Base-by-base conservation (phyloP, 2,113 vertebrate genomes). In the Calypte anna region DNA sequence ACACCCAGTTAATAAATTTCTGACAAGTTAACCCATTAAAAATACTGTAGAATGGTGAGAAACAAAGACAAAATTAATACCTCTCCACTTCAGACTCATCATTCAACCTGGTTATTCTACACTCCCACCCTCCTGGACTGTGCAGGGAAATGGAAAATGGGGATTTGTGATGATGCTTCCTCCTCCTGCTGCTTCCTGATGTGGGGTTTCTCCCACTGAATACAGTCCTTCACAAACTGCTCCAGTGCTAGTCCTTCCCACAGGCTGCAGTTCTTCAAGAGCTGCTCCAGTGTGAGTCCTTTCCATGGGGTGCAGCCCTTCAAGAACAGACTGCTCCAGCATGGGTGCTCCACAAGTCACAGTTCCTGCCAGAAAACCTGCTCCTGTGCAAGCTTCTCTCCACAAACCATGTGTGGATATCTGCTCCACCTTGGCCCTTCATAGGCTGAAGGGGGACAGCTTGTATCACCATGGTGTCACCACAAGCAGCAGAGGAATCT, bases 171-270 rank as follows among this genome's bases (percentile, higher is more conserved):
- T 0, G 0, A 31, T 82, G 16, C 36, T 75, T 68, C 19, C 28
- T 66, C 25, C 36, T 33, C 36, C 24, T 25, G 36, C 30, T 80
- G 36, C 8, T 67, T 14, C 17, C 36, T 43, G 53, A 19, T 3
- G 0, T 4, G 10, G 20, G 10, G 14, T 61, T 14, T 28, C 24
- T 74, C 17, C 31, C 40, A 18, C 0, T 2, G 33, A 6, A 11
- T 28, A 25, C 46, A 74, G 40, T 46, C 12, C 24, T 70, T 62
- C 51, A 75, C 1, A 3, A 75, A 12, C 51, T 44, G 4, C 43
- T 57, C 53, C 33, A 58, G 7, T 0, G 0, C 21, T 33, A 1
- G 12, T 44, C 64, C 30, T 54, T 27, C 48, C 48, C 54, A 24
- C 0, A 2, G 54, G 44, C 30, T 81, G 38, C 54, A 22, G 55